phyloP scores from a whole-genome alignment of 2,113 vertebrate genomes.

The Odobenus rosmarus region DNA sequence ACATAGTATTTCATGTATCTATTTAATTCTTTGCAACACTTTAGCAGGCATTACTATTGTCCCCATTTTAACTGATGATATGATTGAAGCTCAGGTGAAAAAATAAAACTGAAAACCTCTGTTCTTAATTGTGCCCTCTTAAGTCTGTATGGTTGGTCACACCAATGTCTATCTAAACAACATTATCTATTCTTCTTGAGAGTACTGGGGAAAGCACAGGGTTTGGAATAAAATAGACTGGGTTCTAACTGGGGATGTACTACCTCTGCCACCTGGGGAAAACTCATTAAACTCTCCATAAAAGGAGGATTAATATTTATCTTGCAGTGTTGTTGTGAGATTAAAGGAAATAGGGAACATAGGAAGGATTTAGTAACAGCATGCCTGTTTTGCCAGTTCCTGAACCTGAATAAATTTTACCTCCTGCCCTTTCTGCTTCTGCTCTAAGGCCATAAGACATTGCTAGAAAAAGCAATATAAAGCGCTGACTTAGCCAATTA shows the following conservation, averaged over 20 bases:
- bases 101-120: conserved; percentile 21
- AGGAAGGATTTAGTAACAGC: not conserved
- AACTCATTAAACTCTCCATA: not conserved
- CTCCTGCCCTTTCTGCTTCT: not conserved
- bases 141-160: not conserved
- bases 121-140: not conserved
- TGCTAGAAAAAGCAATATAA: not conserved
- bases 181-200: not conserved
- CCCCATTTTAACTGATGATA: not conserved
- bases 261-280: not conserved
- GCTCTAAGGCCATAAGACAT: not conserved
- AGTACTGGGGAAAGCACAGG: not conserved
- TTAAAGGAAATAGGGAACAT: conserved; percentile 6
- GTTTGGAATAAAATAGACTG: not conserved
- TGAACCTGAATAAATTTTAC: not conserved
- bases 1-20: not conserved
- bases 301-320: not conserved
- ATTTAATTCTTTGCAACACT: not conserved
- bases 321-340: not conserved
- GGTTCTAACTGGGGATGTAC: not conserved
- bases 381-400: not conserved
- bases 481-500: not conserved
- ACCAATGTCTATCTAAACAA: not conserved
- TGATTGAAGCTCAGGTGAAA: not conserved
- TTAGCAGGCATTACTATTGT: not conserved